Conservation (phyloP, 2,797 vertebrate species). For the Gymnopithys bicolor region DNA sequence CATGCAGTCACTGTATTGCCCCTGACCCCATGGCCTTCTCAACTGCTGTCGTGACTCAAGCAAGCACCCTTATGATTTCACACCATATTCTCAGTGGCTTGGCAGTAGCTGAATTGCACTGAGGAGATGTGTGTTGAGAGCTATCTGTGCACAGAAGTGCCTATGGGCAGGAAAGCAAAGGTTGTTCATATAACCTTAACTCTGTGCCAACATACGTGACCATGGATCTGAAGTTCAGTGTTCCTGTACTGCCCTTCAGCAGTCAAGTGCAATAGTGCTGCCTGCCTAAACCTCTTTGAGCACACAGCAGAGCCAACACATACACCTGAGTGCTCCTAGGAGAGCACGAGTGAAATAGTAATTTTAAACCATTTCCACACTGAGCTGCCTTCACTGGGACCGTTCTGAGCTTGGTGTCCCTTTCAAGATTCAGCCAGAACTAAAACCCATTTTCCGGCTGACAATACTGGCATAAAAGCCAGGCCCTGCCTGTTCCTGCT, state of each 20-base stretch:
- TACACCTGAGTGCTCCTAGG: neutral
- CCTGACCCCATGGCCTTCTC: neutral
- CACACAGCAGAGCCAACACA: neutral
- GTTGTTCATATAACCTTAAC: neutral
- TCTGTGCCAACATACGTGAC: neutral
- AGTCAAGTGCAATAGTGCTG: neutral
- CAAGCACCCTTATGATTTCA: neutral
- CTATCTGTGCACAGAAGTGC: neutral
- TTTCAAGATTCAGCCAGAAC: neutral
- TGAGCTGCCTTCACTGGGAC: neutral
- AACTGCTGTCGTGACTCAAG: neutral
- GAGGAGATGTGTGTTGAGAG: fast-evolving
- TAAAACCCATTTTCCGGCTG: neutral
- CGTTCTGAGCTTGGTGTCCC: neutral
- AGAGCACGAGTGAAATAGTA: neutral
- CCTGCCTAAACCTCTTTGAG: neutral
- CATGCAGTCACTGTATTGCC: neutral
- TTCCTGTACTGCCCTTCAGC: neutral
- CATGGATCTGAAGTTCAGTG: neutral
- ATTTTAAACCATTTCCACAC: neutral
- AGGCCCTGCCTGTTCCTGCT: neutral
- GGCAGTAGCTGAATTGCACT: neutral
- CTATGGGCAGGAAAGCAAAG: neutral
- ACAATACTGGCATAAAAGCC: neutral
- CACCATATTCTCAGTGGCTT: neutral